A percentile compares a stretch with the other conserved stretches of the same genome.
Evolutionary conservation across 2,113 vertebrate genomes (phyloP).

Genomic region (Mirza zaza): DNA sequence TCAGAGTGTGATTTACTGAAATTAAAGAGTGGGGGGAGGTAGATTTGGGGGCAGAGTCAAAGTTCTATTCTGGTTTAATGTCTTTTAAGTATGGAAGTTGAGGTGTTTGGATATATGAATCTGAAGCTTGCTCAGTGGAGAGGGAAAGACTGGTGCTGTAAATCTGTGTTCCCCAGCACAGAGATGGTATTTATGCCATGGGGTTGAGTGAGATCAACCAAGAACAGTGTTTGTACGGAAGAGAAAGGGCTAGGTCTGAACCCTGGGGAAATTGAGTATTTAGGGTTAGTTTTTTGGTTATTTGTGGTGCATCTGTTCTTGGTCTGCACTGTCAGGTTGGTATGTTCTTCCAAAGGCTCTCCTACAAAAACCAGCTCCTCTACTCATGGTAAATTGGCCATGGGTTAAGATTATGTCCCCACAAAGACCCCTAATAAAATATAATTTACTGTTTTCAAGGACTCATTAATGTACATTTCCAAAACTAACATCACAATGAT

Average conservation of each 20-base stretch:
- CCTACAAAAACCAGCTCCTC: not conserved
- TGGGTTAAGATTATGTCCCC: not conserved
- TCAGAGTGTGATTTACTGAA: not conserved
- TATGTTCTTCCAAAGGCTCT: not conserved
- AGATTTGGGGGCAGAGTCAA: not conserved
- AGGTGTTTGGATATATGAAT: not conserved
- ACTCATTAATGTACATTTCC: not conserved
- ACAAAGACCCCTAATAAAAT: not conserved
- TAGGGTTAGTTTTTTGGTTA: not conserved
- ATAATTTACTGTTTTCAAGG: not conserved
- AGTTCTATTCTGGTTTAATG: not conserved
- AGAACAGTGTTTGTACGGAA: not conserved
- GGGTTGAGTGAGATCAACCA: not conserved
- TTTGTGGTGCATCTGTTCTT: not conserved
- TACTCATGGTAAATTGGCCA: not conserved
- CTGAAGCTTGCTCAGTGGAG: not conserved
- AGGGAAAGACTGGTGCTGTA: not conserved
- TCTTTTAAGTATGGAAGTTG: not conserved
- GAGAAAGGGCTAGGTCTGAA: not conserved
- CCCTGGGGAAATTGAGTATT: not conserved
- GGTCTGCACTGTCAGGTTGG: not conserved
- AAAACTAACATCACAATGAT: not conserved
- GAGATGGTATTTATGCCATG: not conserved
- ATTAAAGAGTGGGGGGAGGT: not conserved
- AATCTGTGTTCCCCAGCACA: not conserved